A percentile compares a stretch with the other conserved stretches of the same genome.
Evolutionary conservation across 2,888 invertebrate species (phyloP).

Genomic region (Lampropteryx suffumata): DNA sequence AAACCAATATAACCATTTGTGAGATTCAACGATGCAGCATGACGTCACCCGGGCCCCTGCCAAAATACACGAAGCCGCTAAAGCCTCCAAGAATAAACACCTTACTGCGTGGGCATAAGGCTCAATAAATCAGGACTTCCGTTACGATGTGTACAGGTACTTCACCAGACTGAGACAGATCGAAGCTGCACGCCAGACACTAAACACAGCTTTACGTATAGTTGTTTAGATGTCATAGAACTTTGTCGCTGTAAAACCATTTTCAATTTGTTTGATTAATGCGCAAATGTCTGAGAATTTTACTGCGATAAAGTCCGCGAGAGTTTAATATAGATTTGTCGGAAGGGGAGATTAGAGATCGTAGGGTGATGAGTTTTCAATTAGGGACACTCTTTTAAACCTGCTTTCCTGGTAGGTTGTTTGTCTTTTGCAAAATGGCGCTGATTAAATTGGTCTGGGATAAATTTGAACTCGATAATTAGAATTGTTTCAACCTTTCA

Average conservation of each 20-base stretch:
- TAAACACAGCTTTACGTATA: constrained; percentile 32
- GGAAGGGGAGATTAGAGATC: constrained; percentile 37
- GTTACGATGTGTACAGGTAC: constrained; percentile 36
- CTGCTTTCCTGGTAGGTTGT: constrained; percentile 26
- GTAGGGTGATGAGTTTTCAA: constrained; percentile 38
- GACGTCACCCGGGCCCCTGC: constrained; percentile 34
- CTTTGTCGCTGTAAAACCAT: constrained; percentile 20
- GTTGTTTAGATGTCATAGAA: constrained; percentile 20
- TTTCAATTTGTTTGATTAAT: constrained; percentile 18
- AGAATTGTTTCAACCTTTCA: background rate
- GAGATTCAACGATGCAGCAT: constrained; percentile 17
- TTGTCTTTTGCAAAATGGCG: constrained; percentile 27
- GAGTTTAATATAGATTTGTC: constrained; percentile 25
- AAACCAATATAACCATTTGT: constrained; percentile 13
- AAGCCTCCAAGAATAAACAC: constrained; percentile 16
- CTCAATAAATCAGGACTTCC: constrained; percentile 15
- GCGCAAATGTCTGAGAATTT: constrained; percentile 12
- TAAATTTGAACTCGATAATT: constrained; percentile 15
- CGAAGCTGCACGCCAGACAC: constrained; percentile 61
- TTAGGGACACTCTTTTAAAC: constrained; percentile 32
- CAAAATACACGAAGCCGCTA: constrained; percentile 30
- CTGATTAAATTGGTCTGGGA: constrained; percentile 21
- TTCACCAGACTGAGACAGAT: constrained; percentile 53
- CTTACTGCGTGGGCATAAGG: constrained; percentile 17
- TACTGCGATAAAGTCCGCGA: constrained; percentile 17